Conservation (phyloP, 1,140 invertebrate genomes). For the Conus betulinus region DNA sequence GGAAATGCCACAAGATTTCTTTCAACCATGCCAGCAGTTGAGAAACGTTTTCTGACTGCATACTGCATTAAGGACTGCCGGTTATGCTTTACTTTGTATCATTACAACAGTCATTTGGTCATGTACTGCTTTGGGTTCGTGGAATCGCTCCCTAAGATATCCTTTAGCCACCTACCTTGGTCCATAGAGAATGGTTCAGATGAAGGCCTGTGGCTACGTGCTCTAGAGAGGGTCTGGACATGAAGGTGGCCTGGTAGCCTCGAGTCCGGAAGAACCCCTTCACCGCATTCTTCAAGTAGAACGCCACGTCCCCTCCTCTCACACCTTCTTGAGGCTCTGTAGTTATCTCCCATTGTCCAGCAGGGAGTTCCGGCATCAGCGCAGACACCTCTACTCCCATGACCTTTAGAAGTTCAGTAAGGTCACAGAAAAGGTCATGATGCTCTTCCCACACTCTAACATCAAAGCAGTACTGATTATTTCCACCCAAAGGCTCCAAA, state of each 20-base stretch:
- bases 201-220: conserved; percentile 43
- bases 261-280: conserved; percentile 18
- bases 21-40: too few relatives aligned
- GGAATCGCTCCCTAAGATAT: conserved; percentile 26
- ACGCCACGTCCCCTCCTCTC: conserved; percentile 27
- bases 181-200: conserved; percentile 54
- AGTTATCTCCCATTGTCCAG: conserved; percentile 42
- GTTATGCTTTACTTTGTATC: too few relatives aligned
- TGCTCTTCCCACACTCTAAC: background rate
- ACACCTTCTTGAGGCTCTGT: conserved; percentile 36
- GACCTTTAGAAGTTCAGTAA: background rate
- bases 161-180: background rate
- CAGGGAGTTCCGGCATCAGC: conserved; percentile 25
- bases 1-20: background rate
- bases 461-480: background rate
- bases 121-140: background rate
- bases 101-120: too few relatives aligned
- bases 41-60: background rate
- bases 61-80: background rate
- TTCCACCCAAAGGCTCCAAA: background rate
- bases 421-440: conserved; percentile 14
- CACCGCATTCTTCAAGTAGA: conserved; percentile 37
- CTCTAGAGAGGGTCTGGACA: conserved; percentile 38
- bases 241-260: conserved; percentile 49
- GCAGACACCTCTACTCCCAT: conserved; percentile 30